Percentiles rank a stretch among this genome's conserved stretches.
These are phyloP conservation scores for Myodes glareolus DNA, from an alignment of 2,113 vertebrate species.

Conservation along the genomic window DNA sequence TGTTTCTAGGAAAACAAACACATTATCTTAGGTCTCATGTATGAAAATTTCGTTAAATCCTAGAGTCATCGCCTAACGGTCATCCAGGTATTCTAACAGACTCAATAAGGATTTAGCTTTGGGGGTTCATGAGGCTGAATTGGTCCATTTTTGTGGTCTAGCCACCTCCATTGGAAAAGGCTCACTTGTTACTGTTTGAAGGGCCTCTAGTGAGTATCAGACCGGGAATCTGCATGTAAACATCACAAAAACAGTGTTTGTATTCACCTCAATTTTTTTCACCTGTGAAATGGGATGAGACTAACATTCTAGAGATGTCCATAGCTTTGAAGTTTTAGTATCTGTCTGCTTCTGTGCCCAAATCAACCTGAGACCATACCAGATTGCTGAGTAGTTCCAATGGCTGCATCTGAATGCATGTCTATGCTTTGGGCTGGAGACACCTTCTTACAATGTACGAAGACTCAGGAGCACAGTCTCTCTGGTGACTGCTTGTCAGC, in stretches of 20 bases:
- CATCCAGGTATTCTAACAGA: neutral
- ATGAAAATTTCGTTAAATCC: neutral
- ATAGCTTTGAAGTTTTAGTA: neutral
- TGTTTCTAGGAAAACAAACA: neutral
- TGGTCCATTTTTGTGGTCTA: neutral
- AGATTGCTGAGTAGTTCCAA: neutral
- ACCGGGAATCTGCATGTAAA: neutral
- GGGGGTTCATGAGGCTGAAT: no score
- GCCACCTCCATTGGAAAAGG: neutral
- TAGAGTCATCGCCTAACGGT: neutral
- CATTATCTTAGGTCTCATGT: neutral
- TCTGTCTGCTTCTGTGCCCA: neutral
- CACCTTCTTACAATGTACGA: neutral
- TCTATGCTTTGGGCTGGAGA: neutral
- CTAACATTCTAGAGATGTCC: neutral
- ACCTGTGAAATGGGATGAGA: neutral
- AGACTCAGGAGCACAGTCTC: conserved; percentile 34
- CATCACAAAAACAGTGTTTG: neutral
- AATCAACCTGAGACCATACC: neutral
- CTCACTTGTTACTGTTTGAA: neutral
- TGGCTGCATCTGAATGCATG: neutral
- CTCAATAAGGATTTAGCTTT: neutral
- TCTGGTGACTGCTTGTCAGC: conserved; percentile 57
- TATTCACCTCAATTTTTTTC: neutral
- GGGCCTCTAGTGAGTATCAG: neutral